Base-by-base conservation (phyloP, 2,888 invertebrate genomes). In the Ophraella communa region DNA sequence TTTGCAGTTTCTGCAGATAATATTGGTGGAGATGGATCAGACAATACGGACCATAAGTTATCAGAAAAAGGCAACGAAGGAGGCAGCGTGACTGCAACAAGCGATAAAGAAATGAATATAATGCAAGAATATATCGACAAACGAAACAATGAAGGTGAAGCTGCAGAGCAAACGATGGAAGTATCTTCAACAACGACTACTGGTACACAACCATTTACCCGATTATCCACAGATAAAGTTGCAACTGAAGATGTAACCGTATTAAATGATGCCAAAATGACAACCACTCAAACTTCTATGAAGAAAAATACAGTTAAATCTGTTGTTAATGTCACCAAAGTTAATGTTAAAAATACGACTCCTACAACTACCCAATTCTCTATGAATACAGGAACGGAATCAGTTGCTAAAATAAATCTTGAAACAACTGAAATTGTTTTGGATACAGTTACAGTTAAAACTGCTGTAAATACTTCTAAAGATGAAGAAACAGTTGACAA, bases 41-140 rank as follows among this genome's bases (percentile, higher is more conserved):
- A n/a, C n/a, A 4, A 5, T 14, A 14, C 17, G 14, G 14, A 47
- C 33, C 20, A 14, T 33, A 47, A 30, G 10, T 5, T 7, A 4
- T 21, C 27, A 23, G 45, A 56, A 35, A 24, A 42, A 23, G 39
- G 27, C 10, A 2, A 30, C 27, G 44, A 14, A n/a, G 21, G 5
- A 11, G 47, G 11, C 3, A 47, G 23, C 23, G 23, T 47, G 23
- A 23, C 47, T 23, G 47, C 11, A 23, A 23, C 4, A 47, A 47
- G 47, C 21, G 47, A 47, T 23, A 47, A 5, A n/a, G 59, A 59
- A 51, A 11, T 56, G 1, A 10, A n/a, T 14, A 14, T 14, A 4
- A 57, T 57, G 57, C 57, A 57, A 57, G 24, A 47, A 33, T 49
- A 57, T 23, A 57, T 57, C 23, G 35, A 57, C 17, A 24, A 33